Conservation (phyloP, 2,888 invertebrate genomes). For the Phragmatobia fuliginosa region DNA sequence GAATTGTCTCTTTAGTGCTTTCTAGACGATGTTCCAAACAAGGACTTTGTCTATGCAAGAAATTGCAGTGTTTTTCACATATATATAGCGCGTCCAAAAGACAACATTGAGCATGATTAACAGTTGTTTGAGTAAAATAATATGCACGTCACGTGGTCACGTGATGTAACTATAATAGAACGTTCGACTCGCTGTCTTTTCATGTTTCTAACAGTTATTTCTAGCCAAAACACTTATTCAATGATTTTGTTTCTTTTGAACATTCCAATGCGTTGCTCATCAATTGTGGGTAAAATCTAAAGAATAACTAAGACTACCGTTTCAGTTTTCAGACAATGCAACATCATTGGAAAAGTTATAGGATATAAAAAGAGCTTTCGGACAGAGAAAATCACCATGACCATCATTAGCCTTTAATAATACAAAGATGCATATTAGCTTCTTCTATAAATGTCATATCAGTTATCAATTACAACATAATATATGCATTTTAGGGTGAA, state of each 20-base stretch:
- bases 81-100: background rate
- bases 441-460: background rate
- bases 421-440: too few species aligned
- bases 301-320: too few species aligned
- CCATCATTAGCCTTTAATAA: too few species aligned
- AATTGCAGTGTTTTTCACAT: background rate
- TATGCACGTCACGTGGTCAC: background rate
- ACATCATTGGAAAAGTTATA: too few species aligned
- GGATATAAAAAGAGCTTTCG: too few species aligned
- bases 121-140: background rate
- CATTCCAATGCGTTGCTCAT: background rate
- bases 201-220: background rate
- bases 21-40: background rate
- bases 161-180: background rate
- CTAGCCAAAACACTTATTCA: background rate
- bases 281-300: too few species aligned
- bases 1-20: too few species aligned
- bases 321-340: too few species aligned
- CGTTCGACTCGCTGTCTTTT: background rate
- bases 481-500: background rate
- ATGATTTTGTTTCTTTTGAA: background rate
- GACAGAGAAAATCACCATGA: too few species aligned
- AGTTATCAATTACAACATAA: background rate
- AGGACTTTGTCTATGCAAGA: background rate
- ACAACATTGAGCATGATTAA: background rate